Evolutionary conservation across 1,140 invertebrate genomes (phyloP), one percentile per base, ranked within the genome.

Genomic region (Bombus haemorrhoidalis): DNA sequence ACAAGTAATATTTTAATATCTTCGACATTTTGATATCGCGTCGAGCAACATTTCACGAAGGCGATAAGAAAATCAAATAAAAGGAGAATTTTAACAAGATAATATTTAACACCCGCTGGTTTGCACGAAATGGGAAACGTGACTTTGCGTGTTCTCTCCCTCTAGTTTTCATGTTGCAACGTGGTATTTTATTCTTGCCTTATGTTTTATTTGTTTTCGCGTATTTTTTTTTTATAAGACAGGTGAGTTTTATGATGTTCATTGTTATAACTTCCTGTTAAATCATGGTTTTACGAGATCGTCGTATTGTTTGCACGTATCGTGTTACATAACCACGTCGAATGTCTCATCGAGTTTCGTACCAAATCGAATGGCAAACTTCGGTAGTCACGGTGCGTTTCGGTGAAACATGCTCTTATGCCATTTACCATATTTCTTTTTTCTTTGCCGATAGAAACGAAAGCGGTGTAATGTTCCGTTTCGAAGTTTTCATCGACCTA

Each of bases 251-350:
- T 74, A 34, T 1, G 32, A 47, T 28, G 72, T 25, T 74, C n/a
- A n/a, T n/a, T 72, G 39, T 72, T 81, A 28, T 4, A 15, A 43
- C 37, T 73, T 81, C 53, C 79, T 37, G 80, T 43, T 15, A 28
- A 81, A 73, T 62, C 9, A 62, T 6, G 5, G 12, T 62, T 62
- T 73, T 13, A 8, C 68, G 37, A 72, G 41, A 43, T 13, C 25
- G 28, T 59, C 32, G 69, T 34, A 73, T 43, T 53, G 80, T 73
- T 72, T 41, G 47, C 69, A 73, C 37, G 39, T 43, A 32, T 81
- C 25, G 25, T 39, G 69, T 81, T 81, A 62, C 18, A n/a, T 25
- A 81, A 81, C 25, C 28, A 8, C 34, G 25, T 13, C 18, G n/a
- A 73, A 47, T 28, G 59, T 39, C 37, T 71, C 69, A n/a, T 71